These are phyloP conservation scores for Ashinkailepas kermadecensis DNA, from an alignment of 2,888 invertebrate species.

Conservation along the genomic window DNA sequence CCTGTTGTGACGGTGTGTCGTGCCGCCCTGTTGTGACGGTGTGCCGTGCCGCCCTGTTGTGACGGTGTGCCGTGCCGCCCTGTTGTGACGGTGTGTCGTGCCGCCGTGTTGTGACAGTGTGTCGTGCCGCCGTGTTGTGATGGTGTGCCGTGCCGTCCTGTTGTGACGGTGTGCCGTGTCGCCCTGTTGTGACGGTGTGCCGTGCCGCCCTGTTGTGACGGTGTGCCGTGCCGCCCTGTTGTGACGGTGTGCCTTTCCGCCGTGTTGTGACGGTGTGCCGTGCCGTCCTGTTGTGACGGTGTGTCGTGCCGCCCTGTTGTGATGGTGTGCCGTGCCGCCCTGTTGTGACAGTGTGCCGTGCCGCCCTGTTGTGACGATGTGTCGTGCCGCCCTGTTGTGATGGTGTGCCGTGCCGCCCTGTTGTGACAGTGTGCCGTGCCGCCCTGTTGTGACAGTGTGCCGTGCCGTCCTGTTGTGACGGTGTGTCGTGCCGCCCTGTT, in stretches of 20 bases:
- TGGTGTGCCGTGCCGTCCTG: background rate
- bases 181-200: too few relatives aligned
- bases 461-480: too few relatives aligned
- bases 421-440: too few relatives aligned
- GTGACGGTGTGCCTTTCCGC: background rate
- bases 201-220: too few relatives aligned
- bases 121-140: background rate
- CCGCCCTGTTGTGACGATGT: background rate
- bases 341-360: background rate
- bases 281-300: background rate
- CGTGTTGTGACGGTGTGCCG: background rate
- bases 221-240: background rate
- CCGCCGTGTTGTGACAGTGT: background rate
- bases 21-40: background rate
- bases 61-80: too few relatives aligned
- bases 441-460: too few relatives aligned
- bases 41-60: too few relatives aligned
- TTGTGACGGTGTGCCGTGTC: too few relatives aligned
- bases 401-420: background rate
- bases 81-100: background rate
- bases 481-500: background rate
- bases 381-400: background rate
- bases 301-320: too few relatives aligned
- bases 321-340: too few relatives aligned
- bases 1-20: background rate